phyloP scores from a whole-genome alignment of 2,113 vertebrate genomes.

The Pelodiscus sinensis region DNA sequence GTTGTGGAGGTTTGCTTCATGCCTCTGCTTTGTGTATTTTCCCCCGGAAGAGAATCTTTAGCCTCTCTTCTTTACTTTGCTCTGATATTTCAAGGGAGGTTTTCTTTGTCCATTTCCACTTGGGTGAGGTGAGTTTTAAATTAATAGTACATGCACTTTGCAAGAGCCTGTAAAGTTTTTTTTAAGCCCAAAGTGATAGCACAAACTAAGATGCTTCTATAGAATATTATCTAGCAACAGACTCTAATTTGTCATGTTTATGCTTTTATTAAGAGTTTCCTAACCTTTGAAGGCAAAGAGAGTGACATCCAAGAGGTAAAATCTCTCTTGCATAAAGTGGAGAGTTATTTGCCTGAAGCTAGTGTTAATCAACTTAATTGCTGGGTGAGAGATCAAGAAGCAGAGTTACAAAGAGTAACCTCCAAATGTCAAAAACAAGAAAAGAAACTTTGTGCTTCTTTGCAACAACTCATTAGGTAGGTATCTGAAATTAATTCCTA shows the following conservation, averaged over 20 bases:
- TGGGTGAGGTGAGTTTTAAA: neutral
- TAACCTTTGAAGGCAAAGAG: slow-evolving; percentile 83
- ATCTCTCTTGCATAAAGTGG: slow-evolving; percentile 78
- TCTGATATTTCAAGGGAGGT: neutral
- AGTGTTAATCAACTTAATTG: slow-evolving; percentile 77
- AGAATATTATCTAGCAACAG: neutral
- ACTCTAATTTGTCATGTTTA: slow-evolving; percentile 9
- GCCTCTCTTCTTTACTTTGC: neutral
- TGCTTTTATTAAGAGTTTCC: slow-evolving; percentile 82
- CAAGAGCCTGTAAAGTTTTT: neutral
- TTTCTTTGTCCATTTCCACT: neutral
- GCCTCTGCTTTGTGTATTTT: neutral
- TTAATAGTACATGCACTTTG: neutral
- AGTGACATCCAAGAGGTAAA: slow-evolving; percentile 82
- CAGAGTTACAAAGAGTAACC: slow-evolving; percentile 82
- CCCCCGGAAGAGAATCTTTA: neutral
- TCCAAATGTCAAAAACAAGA: slow-evolving; percentile 80
- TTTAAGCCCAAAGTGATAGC: neutral
- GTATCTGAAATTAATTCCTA: neutral
- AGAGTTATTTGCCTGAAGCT: slow-evolving; percentile 79
- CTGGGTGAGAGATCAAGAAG: slow-evolving; percentile 85
- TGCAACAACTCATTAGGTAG: slow-evolving; percentile 84
- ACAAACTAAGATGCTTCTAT: neutral
- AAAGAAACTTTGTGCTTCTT: slow-evolving; percentile 76
- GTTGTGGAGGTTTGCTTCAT: neutral